Conservation (phyloP, 2,888 invertebrate genomes). For the Sclerodermus sp. region DNA sequence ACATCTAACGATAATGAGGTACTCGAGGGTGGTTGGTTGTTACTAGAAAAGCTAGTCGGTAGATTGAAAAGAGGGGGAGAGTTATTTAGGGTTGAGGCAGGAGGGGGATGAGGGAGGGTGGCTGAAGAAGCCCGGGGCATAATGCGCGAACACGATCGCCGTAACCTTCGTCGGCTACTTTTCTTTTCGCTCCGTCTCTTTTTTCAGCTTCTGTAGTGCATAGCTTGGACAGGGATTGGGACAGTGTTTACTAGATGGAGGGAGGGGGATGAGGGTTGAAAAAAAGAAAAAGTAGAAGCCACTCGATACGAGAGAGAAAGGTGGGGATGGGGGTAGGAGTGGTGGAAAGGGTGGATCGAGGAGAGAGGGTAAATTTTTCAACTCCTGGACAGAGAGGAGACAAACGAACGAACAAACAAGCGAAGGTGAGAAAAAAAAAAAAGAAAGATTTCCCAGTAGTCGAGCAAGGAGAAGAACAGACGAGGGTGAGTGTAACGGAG, state of each 20-base stretch:
- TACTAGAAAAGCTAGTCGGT: background rate
- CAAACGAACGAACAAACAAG: conserved; percentile 3
- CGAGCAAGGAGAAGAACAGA: conserved; percentile 5
- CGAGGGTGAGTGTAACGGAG: conserved; percentile 1
- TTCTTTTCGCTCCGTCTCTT: too few species aligned
- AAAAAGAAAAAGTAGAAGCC: background rate
- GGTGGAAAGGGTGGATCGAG: conserved; percentile 2
- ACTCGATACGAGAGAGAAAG: background rate
- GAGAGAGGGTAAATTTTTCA: conserved; percentile 5
- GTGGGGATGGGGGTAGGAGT: background rate
- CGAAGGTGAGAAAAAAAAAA: background rate
- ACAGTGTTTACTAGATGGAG: too few species aligned
- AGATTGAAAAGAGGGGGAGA: background rate
- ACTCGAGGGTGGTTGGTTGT: background rate
- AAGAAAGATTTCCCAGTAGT: conserved; percentile 1
- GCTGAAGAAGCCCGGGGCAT: background rate
- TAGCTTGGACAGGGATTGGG: too few species aligned
- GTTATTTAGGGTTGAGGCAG: background rate
- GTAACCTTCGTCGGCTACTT: too few species aligned
- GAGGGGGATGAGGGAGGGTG: background rate
- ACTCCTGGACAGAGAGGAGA: conserved; percentile 2
- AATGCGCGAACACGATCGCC: background rate
- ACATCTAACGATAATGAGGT: conserved; percentile 35
- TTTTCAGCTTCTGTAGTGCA: too few species aligned
- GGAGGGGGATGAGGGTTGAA: background rate